Conservation (phyloP, 2,888 invertebrate species). For the Allolobophora icterica region DNA sequence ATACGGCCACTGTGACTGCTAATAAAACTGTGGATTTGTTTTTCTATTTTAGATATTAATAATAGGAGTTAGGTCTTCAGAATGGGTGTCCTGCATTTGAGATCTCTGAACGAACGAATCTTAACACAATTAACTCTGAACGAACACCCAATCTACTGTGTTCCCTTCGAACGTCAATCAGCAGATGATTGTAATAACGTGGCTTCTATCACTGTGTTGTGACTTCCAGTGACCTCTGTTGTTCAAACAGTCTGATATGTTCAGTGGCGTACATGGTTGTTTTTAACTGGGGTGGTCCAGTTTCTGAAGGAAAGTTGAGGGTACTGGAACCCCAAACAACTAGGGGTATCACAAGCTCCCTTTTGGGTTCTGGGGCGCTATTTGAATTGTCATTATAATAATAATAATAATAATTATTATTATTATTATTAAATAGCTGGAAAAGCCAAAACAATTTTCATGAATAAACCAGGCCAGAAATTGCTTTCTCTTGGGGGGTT, state of each 20-base stretch:
- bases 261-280: neutral
- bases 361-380: no score
- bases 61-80: neutral
- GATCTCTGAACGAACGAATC: neutral
- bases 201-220: constrained; percentile 9
- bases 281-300: no score
- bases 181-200: neutral
- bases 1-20: no score
- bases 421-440: no score
- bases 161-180: neutral
- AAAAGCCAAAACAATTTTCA: no score
- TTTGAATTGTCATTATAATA: no score
- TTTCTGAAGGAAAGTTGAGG: no score
- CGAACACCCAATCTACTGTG: neutral
- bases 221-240: neutral
- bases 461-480: no score
- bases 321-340: no score
- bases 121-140: neutral
- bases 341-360: no score
- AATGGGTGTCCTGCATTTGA: neutral
- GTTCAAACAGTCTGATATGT: neutral
- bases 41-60: neutral
- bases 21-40: neutral
- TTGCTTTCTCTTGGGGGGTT: no score
- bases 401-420: no score